Evolutionary conservation across 2,888 invertebrate genomes (phyloP).

Genomic region (Tachina fera): DNA sequence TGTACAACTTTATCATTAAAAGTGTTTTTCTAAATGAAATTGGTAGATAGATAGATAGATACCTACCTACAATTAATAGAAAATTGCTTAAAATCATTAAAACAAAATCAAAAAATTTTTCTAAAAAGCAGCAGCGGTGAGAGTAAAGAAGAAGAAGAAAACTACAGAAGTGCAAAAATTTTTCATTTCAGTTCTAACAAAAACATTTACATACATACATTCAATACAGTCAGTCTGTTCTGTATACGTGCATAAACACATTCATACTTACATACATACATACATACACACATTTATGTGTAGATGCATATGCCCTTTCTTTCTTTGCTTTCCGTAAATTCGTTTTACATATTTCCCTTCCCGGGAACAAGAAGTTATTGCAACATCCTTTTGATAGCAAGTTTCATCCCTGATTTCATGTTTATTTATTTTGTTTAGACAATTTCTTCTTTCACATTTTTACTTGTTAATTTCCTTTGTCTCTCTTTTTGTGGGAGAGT

Average conservation of each 20-base stretch:
- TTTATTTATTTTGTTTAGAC: background rate
- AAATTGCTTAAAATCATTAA: background rate
- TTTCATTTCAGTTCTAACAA: background rate
- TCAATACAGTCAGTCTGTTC: background rate
- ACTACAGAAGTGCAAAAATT: background rate
- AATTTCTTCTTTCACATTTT: background rate
- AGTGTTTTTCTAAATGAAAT: constrained; percentile 13
- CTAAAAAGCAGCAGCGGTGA: background rate
- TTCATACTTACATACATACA: background rate
- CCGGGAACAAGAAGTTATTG: background rate
- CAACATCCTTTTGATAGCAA: constrained; percentile 3
- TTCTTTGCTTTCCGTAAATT: background rate
- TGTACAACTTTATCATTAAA: constrained; percentile 15
- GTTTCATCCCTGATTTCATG: constrained; percentile 29
- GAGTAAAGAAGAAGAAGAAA: background rate
- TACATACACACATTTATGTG: background rate
- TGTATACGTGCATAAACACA: no score
- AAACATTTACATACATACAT: background rate
- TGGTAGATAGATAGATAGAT: no score
- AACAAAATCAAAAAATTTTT: background rate
- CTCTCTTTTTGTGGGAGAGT: background rate
- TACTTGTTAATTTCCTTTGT: background rate
- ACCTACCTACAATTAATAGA: background rate
- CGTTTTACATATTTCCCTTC: constrained; percentile 11
- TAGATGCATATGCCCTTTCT: background rate